A percentile compares a stretch with the other conserved stretches of the same genome.
Conservation (phyloP, 2,113 vertebrate genomes). For the Trinectes maculatus region DNA sequence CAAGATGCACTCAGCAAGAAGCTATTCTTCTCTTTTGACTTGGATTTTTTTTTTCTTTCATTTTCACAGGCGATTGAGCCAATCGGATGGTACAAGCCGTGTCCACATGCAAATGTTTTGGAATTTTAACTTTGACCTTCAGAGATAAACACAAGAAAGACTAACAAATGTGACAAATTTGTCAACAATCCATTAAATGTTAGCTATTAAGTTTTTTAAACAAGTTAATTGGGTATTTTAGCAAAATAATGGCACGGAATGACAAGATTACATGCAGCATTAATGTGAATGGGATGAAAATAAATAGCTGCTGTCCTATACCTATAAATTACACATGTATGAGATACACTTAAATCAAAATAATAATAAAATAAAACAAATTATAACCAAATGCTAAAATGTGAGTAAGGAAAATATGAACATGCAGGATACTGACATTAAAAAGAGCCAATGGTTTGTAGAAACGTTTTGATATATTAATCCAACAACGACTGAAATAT, state of each 20-base stretch:
- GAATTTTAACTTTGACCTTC: constrained; percentile 15
- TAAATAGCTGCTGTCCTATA: not conserved
- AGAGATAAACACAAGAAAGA: constrained; percentile 7
- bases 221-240: not conserved
- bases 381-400: too few species aligned
- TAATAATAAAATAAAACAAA: too few species aligned
- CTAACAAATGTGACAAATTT: not conserved
- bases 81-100: constrained; percentile 1
- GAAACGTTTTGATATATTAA: too few species aligned
- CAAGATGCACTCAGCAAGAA: constrained; percentile 37
- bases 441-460: too few species aligned
- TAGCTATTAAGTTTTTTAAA: not conserved
- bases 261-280: not conserved
- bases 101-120: constrained; percentile 10
- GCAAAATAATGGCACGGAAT: not conserved
- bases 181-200: not conserved
- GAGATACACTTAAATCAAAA: not conserved
- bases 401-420: too few species aligned
- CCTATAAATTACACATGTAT: not conserved
- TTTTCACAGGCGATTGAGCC: constrained; percentile 28
- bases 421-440: too few species aligned
- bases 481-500: too few species aligned
- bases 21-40: constrained; percentile 27
- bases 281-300: not conserved
- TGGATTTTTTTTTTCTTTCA: constrained; percentile 45